These are phyloP conservation scores for Sitta europaea DNA, from an alignment of 2,113 vertebrate species.

Conservation along the genomic window DNA sequence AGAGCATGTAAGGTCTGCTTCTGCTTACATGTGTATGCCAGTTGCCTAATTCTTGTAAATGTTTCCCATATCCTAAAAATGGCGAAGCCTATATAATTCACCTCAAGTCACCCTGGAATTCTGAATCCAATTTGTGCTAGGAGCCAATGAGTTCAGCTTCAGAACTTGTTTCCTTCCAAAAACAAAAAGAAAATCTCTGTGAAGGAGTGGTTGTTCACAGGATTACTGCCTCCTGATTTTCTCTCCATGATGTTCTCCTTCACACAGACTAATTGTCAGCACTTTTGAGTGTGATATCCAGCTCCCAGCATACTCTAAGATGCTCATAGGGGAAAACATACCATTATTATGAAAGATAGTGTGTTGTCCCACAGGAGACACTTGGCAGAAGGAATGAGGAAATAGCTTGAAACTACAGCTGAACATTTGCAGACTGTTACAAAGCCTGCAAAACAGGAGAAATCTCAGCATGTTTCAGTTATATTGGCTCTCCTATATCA, in stretches of 20 bases:
- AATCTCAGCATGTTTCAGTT: neutral
- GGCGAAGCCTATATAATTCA: neutral
- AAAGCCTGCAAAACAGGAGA: neutral
- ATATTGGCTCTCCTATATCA: neutral
- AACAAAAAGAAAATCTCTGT: neutral
- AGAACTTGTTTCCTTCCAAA: neutral
- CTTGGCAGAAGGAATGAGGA: neutral
- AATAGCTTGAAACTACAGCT: neutral
- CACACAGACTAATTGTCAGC: neutral
- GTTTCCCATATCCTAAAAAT: neutral
- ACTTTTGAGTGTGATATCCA: neutral
- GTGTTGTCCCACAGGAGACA: neutral
- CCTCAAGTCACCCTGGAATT: neutral
- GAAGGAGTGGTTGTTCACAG: neutral
- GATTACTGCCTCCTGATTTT: neutral
- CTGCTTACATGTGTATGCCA: neutral
- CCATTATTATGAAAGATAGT: neutral
- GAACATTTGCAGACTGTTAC: neutral
- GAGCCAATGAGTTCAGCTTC: neutral
- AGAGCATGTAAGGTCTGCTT: neutral
- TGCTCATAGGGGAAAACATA: neutral
- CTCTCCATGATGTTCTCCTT: neutral
- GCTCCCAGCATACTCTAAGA: neutral
- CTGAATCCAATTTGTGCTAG: neutral
- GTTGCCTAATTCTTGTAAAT: neutral